Evolutionary conservation across 2,888 invertebrate species (phyloP).

Genomic region (Lithodes maja): DNA sequence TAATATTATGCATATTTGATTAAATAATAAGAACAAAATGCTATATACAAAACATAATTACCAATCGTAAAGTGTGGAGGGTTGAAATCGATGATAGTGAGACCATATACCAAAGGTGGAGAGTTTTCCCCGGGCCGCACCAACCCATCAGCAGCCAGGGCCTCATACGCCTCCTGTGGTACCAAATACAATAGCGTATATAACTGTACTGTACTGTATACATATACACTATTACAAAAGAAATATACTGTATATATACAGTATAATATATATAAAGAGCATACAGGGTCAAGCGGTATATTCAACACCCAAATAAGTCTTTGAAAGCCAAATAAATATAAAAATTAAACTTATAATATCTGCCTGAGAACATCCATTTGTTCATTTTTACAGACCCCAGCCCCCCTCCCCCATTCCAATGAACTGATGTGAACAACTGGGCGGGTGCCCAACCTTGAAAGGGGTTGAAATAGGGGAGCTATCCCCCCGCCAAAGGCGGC

Average conservation of each 20-base stretch:
- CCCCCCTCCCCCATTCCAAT: too few species aligned
- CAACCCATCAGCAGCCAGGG: constrained; percentile 85
- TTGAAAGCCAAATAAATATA: too few species aligned
- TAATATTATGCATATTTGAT: too few species aligned
- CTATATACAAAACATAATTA: constrained; percentile 24
- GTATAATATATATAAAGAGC: background rate
- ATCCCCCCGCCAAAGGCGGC: too few species aligned
- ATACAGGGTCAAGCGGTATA: background rate
- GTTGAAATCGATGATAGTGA: constrained; percentile 80
- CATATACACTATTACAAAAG: background rate
- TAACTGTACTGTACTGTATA: background rate
- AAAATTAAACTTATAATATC: too few species aligned
- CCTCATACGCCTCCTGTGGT: constrained; percentile 87
- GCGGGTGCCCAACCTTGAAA: too few species aligned
- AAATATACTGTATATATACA: background rate
- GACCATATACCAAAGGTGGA: constrained; percentile 80
- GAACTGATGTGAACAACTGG: too few species aligned
- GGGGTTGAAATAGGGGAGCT: too few species aligned
- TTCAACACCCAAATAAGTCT: too few species aligned
- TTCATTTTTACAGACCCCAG: too few species aligned
- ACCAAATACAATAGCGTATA: background rate
- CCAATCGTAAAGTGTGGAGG: constrained; percentile 79
- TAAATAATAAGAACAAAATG: too few species aligned
- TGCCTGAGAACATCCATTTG: too few species aligned
- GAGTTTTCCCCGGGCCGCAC: constrained; percentile 84